phyloP scores from a whole-genome alignment of 2,888 invertebrate genomes.

The Metacarcinus magister region DNA sequence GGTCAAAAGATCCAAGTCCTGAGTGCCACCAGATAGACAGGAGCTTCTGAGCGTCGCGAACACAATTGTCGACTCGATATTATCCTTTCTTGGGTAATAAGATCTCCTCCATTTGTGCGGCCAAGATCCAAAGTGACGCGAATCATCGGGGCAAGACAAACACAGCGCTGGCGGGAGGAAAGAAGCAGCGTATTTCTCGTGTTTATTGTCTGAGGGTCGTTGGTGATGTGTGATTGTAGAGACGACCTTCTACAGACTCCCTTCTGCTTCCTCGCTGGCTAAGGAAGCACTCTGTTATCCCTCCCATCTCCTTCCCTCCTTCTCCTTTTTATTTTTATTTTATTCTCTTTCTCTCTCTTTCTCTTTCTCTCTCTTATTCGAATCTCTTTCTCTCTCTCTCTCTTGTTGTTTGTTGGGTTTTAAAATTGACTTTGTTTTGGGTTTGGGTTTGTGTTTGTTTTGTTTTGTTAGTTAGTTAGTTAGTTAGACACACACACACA shows the following conservation, averaged over 20 bases:
- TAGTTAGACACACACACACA: background rate
- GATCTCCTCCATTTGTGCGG: slow-evolving; percentile 79
- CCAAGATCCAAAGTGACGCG: slow-evolving; percentile 79
- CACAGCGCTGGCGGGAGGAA: slow-evolving; percentile 67
- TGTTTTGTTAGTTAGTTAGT: background rate
- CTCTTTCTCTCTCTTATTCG: slow-evolving; percentile 52
- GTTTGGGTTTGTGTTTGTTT: background rate
- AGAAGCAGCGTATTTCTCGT: slow-evolving; percentile 72
- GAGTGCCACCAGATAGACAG: background rate
- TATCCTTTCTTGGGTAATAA: slow-evolving; percentile 80
- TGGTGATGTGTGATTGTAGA: slow-evolving; percentile 69
- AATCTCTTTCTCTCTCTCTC: slow-evolving; percentile 28
- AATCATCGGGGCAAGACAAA: slow-evolving; percentile 80
- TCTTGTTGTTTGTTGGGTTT: background rate
- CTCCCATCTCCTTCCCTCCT: background rate
- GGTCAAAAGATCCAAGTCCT: slow-evolving; percentile 67
- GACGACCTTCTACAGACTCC: slow-evolving; percentile 51
- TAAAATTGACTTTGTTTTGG: background rate
- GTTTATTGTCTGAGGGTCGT: slow-evolving; percentile 74
- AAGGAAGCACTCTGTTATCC: background rate
- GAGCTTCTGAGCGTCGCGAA: slow-evolving; percentile 73
- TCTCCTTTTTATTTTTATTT: background rate
- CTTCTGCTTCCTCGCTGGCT: background rate
- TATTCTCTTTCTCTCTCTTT: background rate
- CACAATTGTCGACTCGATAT: slow-evolving; percentile 79